Percentiles rank a stretch among this genome's conserved stretches.
Conservation (phyloP, 2,888 invertebrate genomes). For the Melanophora roralis region DNA sequence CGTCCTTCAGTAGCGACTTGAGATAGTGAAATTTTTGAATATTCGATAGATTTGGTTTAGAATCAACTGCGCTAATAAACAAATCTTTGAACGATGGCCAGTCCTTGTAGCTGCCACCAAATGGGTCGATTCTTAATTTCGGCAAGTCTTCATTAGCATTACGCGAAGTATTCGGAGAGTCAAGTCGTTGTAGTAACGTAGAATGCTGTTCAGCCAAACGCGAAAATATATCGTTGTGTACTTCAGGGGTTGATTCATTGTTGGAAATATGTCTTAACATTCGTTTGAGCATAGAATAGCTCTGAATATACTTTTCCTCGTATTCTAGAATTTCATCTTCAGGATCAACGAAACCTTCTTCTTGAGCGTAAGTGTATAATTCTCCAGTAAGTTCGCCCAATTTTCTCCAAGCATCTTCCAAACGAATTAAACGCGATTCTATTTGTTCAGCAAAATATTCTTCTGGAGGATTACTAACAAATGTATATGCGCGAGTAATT, state of each 20-base stretch:
- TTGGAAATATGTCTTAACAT: not conserved
- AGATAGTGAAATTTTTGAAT: slow-evolving; percentile 50
- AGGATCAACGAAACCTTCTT: slow-evolving; percentile 5
- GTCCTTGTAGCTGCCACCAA: slow-evolving; percentile 47
- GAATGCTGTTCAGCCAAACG: slow-evolving; percentile 6
- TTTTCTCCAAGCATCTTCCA: not conserved
- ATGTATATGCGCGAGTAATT: slow-evolving; percentile 2
- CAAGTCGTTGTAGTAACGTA: not conserved
- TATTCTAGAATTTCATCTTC: not conserved
- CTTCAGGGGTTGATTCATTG: not conserved
- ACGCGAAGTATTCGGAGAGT: not conserved
- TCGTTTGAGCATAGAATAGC: not conserved
- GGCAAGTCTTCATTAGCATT: slow-evolving; percentile 19
- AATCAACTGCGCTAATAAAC: slow-evolving; percentile 36
- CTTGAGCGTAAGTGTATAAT: not conserved
- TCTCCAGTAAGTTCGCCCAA: not conserved
- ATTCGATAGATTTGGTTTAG: slow-evolving; percentile 32
- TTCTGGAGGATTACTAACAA: not conserved
- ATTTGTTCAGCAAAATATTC: not conserved
- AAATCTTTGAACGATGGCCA: slow-evolving; percentile 51
- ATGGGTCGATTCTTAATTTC: slow-evolving; percentile 28
- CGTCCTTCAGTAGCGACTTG: slow-evolving; percentile 39
- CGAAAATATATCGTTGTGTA: not conserved
- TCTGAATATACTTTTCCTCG: not conserved
- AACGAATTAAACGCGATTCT: not conserved